A percentile compares a stretch with the other conserved stretches of the same genome.
Evolutionary conservation across 2,113 vertebrate species (phyloP).

Genomic region (Ia io): DNA sequence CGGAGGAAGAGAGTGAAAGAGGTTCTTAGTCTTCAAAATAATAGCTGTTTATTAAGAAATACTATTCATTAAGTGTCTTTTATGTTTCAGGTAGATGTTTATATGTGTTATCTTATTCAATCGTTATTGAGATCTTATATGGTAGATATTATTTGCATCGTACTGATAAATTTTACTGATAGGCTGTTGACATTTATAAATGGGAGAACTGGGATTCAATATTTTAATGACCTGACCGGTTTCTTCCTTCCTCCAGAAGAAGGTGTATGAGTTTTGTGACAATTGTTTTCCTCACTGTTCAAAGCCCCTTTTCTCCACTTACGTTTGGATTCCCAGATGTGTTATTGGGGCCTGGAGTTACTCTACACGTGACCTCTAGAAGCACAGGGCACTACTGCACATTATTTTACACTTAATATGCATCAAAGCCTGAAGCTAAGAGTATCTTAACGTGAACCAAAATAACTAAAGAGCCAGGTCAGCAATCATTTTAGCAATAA

Average conservation of each 20-base stretch:
- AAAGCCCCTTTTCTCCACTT: constrained; percentile 19
- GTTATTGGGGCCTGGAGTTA: not conserved
- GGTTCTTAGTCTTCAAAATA: constrained; percentile 14
- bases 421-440: constrained; percentile 54
- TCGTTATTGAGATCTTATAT: not conserved
- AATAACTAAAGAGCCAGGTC: constrained; percentile 68
- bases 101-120: not conserved
- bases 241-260: not conserved
- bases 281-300: not conserved
- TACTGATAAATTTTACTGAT: not conserved
- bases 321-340: constrained; percentile 49
- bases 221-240: not conserved
- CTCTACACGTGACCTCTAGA: constrained; percentile 43
- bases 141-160: not conserved
- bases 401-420: constrained; percentile 21
- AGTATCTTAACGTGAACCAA: constrained; percentile 56
- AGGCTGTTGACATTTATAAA: not conserved
- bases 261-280: not conserved
- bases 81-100: constrained; percentile 9
- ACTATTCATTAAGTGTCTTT: constrained; percentile 1
- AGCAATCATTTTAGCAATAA: constrained; percentile 72
- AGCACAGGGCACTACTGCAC: not conserved
- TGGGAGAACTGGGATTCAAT: not conserved
- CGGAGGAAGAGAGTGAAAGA: not conserved
- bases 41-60: not conserved